These are phyloP conservation scores for Toxonevra muliebris DNA, from an alignment of 2,888 invertebrate species.

Conservation along the genomic window DNA sequence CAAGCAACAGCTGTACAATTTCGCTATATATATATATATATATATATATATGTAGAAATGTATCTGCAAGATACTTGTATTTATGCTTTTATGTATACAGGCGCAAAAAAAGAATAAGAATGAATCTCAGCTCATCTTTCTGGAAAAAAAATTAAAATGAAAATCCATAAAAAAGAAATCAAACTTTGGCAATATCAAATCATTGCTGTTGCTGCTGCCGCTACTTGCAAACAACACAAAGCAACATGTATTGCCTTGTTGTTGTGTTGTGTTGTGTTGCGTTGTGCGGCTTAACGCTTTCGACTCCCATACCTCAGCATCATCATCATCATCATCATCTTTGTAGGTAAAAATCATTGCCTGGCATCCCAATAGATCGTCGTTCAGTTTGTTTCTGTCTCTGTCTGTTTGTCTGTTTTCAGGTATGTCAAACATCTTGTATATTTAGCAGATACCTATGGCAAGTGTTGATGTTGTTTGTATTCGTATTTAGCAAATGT, in stretches of 20 bases:
- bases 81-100: not conserved
- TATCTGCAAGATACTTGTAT: not conserved
- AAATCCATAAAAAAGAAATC: slow-evolving; percentile 13
- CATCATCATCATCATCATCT: slow-evolving; percentile 1
- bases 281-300: not conserved
- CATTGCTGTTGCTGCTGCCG: not conserved
- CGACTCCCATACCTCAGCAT: not conserved
- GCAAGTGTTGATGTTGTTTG: not conserved
- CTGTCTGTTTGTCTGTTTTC: too few species aligned
- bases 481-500: not conserved
- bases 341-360: not conserved
- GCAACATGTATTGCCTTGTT: not conserved
- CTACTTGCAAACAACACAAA: not conserved
- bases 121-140: not conserved
- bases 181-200: not conserved
- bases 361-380: not conserved
- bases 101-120: not conserved
- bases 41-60: too few species aligned
- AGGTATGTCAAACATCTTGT: too few species aligned
- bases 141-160: slow-evolving; percentile 6
- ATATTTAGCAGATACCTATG: not conserved
- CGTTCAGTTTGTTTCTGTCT: too few species aligned
- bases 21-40: not conserved
- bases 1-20: not conserved
- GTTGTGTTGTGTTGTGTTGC: slow-evolving; percentile 2